phyloP scores from a whole-genome alignment of 2,113 vertebrate genomes.

The Pteronura brasiliensis region DNA sequence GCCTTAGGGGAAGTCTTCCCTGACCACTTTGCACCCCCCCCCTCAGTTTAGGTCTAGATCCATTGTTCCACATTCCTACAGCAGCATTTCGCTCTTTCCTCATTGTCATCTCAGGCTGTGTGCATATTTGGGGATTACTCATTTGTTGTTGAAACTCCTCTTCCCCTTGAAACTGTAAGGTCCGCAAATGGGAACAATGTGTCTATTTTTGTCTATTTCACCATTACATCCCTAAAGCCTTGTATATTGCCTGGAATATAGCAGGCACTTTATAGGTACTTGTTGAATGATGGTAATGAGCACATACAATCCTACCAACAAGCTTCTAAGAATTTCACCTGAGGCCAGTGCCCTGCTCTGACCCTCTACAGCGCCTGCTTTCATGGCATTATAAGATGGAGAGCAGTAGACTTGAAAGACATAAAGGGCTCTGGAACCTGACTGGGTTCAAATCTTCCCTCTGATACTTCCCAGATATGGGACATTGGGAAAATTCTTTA shows the following conservation, averaged over 20 bases:
- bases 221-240: background rate
- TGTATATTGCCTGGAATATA: background rate
- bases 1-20: background rate
- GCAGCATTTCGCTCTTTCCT: background rate
- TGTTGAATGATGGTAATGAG: background rate
- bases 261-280: background rate
- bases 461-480: background rate
- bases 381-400: background rate
- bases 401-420: background rate
- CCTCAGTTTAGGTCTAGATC: background rate
- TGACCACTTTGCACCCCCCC: background rate
- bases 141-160: slow-evolving; percentile 18
- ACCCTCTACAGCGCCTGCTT: background rate
- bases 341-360: background rate
- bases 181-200: background rate
- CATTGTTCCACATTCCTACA: background rate
- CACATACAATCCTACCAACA: background rate
- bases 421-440: rapidly evolving
- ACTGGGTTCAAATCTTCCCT: background rate
- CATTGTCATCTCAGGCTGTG: background rate
- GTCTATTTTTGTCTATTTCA: background rate
- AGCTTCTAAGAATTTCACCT: background rate
- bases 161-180: background rate
- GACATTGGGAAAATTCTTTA: background rate
- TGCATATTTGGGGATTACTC: background rate